Evolutionary conservation across 2,888 invertebrate species (phyloP), one percentile per base, ranked within the genome.

Genomic region (Lasioglossum malachurum): DNA sequence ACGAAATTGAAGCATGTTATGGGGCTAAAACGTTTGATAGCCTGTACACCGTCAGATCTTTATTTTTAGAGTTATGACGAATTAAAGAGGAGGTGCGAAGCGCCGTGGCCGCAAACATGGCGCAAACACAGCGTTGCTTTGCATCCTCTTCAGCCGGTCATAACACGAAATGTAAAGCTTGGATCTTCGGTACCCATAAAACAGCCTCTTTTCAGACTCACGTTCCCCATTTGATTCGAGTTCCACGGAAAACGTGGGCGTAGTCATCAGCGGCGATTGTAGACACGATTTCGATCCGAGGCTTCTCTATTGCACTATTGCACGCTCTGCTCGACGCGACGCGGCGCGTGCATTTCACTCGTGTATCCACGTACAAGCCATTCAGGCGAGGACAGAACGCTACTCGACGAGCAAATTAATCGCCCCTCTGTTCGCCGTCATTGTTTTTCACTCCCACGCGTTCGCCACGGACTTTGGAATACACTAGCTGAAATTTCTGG

Each of bases 361-460:
- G 69, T 12, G 69, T 23, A 69, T 69, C 38, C 23, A n/a, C n/a
- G 12, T 38, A 69, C 23, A 38, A 57, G 46, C 73, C n/a, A 23
- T 71, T n/a, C 46, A 67, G 46, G 67, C 41, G 79, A 35, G 74
- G 41, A 69, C 14, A 38, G 14, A 53, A 35, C 46, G 41, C 64
- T 46, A 75, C 31, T 75, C 49, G 41, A 31, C 69, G n/a, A 31
- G 75, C 38, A 46, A 81, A 85, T 86, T 86, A 86, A 86, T 85
- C 78, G 49, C 35, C 49, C 16, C n/a, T 46, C 60, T 8, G 49
- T 83, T 75, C 46, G 23, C 27, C n/a, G 49, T 31, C 53, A 75
- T 75, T 84, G 69, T 82, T 75, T 78, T 38, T 81, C 19, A 78
- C 71, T 85, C 75, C 75, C 71, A 53, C 64, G 38, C 71, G 67